These are phyloP conservation scores for Arizona elegans DNA, from an alignment of 2,113 vertebrate species.

Conservation along the genomic window DNA sequence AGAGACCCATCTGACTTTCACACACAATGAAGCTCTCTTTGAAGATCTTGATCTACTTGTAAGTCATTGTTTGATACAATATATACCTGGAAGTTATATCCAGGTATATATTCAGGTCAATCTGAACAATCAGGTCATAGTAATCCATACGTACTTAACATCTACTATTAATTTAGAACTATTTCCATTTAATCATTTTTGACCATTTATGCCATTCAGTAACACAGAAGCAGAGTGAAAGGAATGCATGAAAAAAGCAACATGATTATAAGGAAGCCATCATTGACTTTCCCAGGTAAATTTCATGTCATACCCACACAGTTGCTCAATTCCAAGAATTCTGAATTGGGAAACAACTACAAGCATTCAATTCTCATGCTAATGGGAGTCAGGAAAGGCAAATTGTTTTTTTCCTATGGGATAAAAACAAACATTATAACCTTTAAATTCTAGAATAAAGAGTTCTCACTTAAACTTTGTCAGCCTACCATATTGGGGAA, in stretches of 20 bases:
- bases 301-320: not conserved
- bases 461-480: not conserved
- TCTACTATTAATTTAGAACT: not conserved
- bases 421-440: not conserved
- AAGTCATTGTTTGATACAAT: not conserved
- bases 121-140: not conserved
- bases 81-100: not conserved
- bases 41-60: not conserved
- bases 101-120: too few species aligned
- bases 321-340: not conserved
- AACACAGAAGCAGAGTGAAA: not conserved
- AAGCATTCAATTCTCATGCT: not conserved
- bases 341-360: not conserved
- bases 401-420: not conserved
- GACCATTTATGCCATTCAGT: not conserved
- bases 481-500: slow-evolving; percentile 80
- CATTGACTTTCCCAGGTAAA: not conserved
- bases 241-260: not conserved
- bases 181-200: not conserved
- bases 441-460: not conserved
- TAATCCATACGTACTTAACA: not conserved
- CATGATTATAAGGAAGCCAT: not conserved
- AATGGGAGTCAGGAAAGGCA: not conserved
- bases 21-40: not conserved
- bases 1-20: not conserved